Conservation (phyloP, 2,797 vertebrate genomes). For the Todus mexicanus region DNA sequence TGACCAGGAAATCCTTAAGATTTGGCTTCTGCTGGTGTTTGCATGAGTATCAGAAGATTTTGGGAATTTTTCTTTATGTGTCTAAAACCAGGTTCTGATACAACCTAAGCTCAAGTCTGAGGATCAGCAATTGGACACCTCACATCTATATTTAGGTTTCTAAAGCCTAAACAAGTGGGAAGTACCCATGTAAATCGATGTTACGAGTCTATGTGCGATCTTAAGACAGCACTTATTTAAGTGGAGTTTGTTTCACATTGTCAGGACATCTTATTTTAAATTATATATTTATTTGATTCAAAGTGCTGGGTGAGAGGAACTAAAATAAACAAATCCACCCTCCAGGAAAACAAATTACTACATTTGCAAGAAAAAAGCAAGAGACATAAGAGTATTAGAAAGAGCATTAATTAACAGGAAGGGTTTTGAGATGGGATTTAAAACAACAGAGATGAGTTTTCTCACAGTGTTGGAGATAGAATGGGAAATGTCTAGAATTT, state of each 20-base stretch:
- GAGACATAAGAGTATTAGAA: neutral
- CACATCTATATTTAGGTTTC: neutral
- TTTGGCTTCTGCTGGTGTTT: neutral
- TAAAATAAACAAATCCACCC: constrained; percentile 41
- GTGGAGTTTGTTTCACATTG: neutral
- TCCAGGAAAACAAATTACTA: constrained; percentile 26
- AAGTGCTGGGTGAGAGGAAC: constrained; percentile 40
- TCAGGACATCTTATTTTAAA: constrained; percentile 30
- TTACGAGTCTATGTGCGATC: neutral
- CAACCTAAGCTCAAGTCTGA: neutral
- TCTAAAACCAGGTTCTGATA: neutral
- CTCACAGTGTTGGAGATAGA: neutral
- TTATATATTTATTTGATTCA: constrained; percentile 21
- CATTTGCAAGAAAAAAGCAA: constrained; percentile 17
- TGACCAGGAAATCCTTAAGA: neutral
- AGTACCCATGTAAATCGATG: neutral
- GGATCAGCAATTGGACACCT: neutral
- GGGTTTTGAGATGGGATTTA: neutral
- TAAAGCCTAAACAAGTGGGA: neutral
- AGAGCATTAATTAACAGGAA: neutral
- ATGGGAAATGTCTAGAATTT: neutral
- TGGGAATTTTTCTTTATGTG: neutral
- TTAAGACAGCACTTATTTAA: neutral
- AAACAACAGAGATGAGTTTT: neutral
- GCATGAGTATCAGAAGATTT: neutral